Base-by-base conservation (phyloP, 2,888 invertebrate genomes). In the Agrochola macilenta region DNA sequence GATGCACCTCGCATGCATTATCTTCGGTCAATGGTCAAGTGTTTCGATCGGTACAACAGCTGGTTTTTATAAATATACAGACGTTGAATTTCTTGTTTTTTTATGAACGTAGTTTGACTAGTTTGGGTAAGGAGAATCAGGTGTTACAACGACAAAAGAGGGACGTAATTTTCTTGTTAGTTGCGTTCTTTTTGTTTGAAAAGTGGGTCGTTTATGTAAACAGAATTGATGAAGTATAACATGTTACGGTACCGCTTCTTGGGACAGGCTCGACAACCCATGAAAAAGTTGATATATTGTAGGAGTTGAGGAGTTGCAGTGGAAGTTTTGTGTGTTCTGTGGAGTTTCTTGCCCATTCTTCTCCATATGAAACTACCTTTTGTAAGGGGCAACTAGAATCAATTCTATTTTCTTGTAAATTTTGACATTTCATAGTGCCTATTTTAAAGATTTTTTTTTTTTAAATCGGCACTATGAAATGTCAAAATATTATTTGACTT, bases 1-100 rank as follows among this genome's bases (percentile, higher is more conserved):
- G 64, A 78, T 80, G 78, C 74, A 69, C 49, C 30, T 61, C 57
- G 86, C 83, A 82, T 86, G 60, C 52, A 88, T 86, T 86, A 86
- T 86, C 74, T 58, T 65, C 73, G 86, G 83, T 77, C 80, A 78
- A 60, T 88, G 26, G 78, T 69, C 76, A 86, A 76, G 72, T 75
- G 57, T 83, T 72, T 63, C 71, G 58, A 78, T 69, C 52, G 52
- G 58, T 69, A 64, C 5, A 74, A 63, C 49, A 71, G 61, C 68
- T 54, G 58, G 5, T 81, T 71, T 68, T 76, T 85, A 54, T 39
- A 5, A 8, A 30, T 46, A 65, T 23, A 30, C 7, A 20, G 2
- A 52, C 14, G 76, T 76, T 35, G 52, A 23, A 64, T 46, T 46
- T 58, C 68, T 64, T 14, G 57, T 82, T 39, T 39, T 64, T 52